Conservation (phyloP, 2,797 vertebrate genomes). For the Meriones psammophilus region DNA sequence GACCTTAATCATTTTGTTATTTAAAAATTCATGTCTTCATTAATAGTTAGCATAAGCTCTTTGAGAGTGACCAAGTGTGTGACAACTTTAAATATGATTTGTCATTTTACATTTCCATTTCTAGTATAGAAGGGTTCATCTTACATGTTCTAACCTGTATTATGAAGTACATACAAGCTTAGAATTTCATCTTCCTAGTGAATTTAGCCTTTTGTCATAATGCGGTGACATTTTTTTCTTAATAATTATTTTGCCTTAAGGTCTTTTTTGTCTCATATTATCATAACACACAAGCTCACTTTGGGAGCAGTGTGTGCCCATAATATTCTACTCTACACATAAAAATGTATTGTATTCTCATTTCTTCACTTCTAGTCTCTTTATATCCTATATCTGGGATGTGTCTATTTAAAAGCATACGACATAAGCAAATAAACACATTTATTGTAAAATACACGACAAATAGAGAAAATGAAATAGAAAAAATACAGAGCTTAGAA, state of each 20-base stretch:
- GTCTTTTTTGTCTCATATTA: conserved; percentile 24
- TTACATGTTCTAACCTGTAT: neutral
- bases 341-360: neutral
- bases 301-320: conserved; percentile 29
- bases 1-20: conserved; percentile 43
- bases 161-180: neutral
- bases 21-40: conserved; percentile 31
- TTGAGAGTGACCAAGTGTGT: neutral
- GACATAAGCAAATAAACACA: conserved; percentile 35
- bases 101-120: conserved; percentile 1
- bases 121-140: neutral
- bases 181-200: conserved; percentile 41
- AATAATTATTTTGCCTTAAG: conserved; percentile 27
- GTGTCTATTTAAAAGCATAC: conserved; percentile 15
- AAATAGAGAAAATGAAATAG: conserved; percentile 43
- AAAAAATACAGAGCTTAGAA: conserved; percentile 2
- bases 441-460: conserved; percentile 31
- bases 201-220: conserved; percentile 15
- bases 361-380: neutral
- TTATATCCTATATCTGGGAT: neutral
- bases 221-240: neutral
- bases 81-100: neutral
- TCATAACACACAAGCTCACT: neutral
- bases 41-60: conserved; percentile 49
- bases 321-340: conserved; percentile 7